Percentiles rank a stretch among this genome's conserved stretches.
Conservation (phyloP, 1,140 invertebrate species). For the Eriocheir sinensis region DNA sequence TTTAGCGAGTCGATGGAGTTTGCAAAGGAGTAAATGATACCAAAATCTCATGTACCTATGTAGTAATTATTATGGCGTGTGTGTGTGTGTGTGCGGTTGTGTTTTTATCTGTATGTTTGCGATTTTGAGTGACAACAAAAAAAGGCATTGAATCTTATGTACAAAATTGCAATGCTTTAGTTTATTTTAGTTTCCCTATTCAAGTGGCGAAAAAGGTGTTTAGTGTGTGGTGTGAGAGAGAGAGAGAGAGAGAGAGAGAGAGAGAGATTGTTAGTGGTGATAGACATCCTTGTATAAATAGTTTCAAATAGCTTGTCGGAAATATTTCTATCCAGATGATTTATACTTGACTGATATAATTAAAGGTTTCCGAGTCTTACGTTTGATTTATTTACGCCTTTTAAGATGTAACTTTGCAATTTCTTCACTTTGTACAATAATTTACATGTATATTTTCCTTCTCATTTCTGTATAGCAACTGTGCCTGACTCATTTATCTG, state of each 20-base stretch:
- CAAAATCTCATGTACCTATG: not conserved
- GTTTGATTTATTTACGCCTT: not conserved
- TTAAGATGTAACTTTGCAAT: too few relatives aligned
- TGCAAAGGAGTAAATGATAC: too few relatives aligned
- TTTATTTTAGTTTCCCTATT: not conserved
- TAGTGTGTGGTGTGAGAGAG: too few relatives aligned
- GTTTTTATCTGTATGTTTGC: not conserved
- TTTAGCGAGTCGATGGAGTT: too few relatives aligned
- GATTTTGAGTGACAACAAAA: not conserved
- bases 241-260: not conserved
- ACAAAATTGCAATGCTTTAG: not conserved
- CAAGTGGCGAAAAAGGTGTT: not conserved
- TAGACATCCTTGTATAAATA: not conserved
- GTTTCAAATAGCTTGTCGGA: not conserved
- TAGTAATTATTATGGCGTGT: too few relatives aligned
- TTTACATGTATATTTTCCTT: not conserved
- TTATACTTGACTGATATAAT: slow-evolving; percentile 9
- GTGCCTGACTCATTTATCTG: not conserved
- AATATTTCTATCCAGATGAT: not conserved
- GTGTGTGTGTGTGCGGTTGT: not conserved
- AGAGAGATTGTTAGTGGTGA: not conserved
- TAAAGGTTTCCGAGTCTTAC: not conserved
- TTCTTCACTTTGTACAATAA: not conserved
- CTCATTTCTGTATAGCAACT: not conserved
- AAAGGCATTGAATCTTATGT: not conserved